Evolutionary conservation across 2,888 invertebrate genomes (phyloP).

Genomic region (Phanerotoma sp.): DNA sequence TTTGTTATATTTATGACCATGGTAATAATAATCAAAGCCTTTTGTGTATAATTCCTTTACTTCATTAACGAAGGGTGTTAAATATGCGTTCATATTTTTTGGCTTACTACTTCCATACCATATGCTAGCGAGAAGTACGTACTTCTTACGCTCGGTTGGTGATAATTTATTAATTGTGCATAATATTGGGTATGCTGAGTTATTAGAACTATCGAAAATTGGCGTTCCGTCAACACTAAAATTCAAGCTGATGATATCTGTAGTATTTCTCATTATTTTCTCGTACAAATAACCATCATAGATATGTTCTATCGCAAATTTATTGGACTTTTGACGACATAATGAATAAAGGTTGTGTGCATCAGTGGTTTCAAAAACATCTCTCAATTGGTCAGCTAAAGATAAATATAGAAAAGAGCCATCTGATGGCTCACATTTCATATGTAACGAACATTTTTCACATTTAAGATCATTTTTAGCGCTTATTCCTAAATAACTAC

Average conservation of each 20-base stretch:
- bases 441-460: background rate
- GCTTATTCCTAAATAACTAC: background rate
- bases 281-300: constrained; percentile 26
- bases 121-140: constrained; percentile 7
- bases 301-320: constrained; percentile 25
- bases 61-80: constrained; percentile 30
- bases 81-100: constrained; percentile 20
- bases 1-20: constrained; percentile 17
- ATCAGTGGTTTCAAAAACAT: background rate
- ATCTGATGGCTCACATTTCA: background rate
- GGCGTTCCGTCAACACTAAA: constrained; percentile 29
- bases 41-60: constrained; percentile 11
- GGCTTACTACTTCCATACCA: constrained; percentile 26
- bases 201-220: constrained; percentile 23
- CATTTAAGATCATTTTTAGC: background rate
- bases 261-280: constrained; percentile 6
- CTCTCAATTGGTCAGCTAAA: background rate
- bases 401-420: background rate
- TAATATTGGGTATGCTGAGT: constrained; percentile 23
- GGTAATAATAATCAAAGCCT: constrained; percentile 24
- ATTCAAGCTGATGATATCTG: constrained; percentile 24
- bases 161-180: constrained; percentile 26
- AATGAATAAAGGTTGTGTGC: background rate
- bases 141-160: constrained; percentile 2
- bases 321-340: background rate